These are phyloP conservation scores for Syngnathus floridae DNA, from an alignment of 2,113 vertebrate genomes.

Conservation along the genomic window DNA sequence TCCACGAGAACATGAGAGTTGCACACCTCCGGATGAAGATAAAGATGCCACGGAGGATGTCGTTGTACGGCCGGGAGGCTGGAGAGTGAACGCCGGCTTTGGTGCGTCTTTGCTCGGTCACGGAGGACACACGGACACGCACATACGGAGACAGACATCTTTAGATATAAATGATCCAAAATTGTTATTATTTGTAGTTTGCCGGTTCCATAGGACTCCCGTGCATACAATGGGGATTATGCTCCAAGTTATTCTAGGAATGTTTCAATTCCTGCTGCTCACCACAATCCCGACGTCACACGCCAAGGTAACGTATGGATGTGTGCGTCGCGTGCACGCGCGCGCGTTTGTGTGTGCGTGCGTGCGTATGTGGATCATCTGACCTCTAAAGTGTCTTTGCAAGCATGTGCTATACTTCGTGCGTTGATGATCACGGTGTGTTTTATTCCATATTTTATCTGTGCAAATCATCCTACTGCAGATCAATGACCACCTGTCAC, in stretches of 20 bases:
- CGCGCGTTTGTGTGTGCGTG: background rate
- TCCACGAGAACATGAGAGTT: background rate
- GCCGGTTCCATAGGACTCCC: slow-evolving; percentile 47
- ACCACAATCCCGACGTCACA: slow-evolving; percentile 70
- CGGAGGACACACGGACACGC: slow-evolving; percentile 12
- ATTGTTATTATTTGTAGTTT: slow-evolving; percentile 31
- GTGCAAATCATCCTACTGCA: background rate
- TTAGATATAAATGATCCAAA: slow-evolving; percentile 45
- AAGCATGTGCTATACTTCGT: background rate
- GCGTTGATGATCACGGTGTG: background rate
- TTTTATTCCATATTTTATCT: background rate
- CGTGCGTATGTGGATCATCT: slow-evolving; percentile 17
- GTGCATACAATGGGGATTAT: slow-evolving; percentile 75
- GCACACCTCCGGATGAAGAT: background rate
- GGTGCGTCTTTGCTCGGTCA: slow-evolving; percentile 39
- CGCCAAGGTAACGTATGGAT: slow-evolving; percentile 61
- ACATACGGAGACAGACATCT: slow-evolving; percentile 2
- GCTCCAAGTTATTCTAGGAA: slow-evolving; percentile 77
- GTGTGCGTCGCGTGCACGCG: background rate
- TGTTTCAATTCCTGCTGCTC: slow-evolving; percentile 77
- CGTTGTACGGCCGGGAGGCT: slow-evolving; percentile 40
- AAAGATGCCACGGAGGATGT: slow-evolving; percentile 52
- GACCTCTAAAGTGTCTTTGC: slow-evolving; percentile 17
- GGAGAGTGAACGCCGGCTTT: slow-evolving; percentile 46
- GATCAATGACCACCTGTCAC: background rate